These are phyloP conservation scores for Agrilus mali DNA, from an alignment of 2,888 invertebrate genomes.

Conservation along the genomic window DNA sequence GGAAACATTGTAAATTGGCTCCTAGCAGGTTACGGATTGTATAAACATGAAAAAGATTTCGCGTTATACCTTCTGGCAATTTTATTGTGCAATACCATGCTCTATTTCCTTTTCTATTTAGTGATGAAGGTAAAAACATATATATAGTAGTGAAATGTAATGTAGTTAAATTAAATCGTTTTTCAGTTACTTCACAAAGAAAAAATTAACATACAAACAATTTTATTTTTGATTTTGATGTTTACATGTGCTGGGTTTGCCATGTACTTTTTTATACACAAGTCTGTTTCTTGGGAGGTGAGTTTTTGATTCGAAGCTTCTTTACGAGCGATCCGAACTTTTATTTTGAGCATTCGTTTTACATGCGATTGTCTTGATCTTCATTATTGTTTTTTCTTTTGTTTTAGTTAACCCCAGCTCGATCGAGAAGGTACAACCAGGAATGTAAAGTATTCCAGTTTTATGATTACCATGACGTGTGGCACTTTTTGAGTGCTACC, in stretches of 20 bases:
- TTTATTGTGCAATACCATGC: conserved; percentile 69
- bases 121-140: conserved; percentile 57
- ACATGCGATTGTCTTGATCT: not conserved
- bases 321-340: no score
- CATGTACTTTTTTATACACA: conserved; percentile 58
- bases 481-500: conserved; percentile 70
- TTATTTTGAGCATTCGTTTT: not conserved
- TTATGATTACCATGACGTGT: conserved; percentile 74
- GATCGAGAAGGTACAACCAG: conserved; percentile 60
- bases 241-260: conserved; percentile 54
- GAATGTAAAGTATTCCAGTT: conserved; percentile 57
- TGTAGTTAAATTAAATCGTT: not conserved
- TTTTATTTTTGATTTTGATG: conserved; percentile 51
- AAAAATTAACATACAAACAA: conserved; percentile 45
- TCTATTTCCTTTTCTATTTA: conserved; percentile 72
- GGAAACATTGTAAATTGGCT: conserved; percentile 53
- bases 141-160: not conserved
- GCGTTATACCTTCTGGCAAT: conserved; percentile 67
- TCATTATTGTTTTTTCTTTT: not conserved
- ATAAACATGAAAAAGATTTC: conserved; percentile 55
- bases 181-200: conserved; percentile 50
- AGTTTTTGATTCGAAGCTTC: conserved; percentile 23
- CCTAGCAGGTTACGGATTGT: conserved; percentile 52
- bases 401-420: conserved; percentile 53
- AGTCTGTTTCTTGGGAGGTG: conserved; percentile 56